Evolutionary conservation across 2,888 invertebrate species (phyloP).

Genomic region (Trilocha varians): DNA sequence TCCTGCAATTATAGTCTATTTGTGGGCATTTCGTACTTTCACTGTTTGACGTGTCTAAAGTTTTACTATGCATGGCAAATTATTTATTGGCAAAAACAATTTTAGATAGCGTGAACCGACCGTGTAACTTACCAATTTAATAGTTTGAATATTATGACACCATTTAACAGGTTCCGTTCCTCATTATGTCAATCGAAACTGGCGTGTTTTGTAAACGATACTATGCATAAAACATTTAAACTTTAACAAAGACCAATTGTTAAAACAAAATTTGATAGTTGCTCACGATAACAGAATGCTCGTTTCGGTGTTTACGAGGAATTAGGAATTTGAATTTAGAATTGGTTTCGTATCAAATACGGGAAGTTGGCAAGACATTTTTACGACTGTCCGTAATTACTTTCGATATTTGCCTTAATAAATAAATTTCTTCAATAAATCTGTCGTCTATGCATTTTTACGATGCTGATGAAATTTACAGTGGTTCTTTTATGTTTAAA

Average conservation of each 20-base stretch:
- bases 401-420: too few relatives aligned
- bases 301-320: too few relatives aligned
- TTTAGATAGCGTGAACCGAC: background rate
- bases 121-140: background rate
- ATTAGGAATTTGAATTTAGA: too few relatives aligned
- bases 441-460: too few relatives aligned
- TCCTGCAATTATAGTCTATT: background rate
- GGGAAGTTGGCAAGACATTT: too few relatives aligned
- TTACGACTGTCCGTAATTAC: too few relatives aligned
- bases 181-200: background rate
- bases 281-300: background rate
- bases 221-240: background rate
- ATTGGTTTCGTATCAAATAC: too few relatives aligned
- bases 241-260: background rate
- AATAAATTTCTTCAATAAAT: too few relatives aligned
- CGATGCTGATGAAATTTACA: too few relatives aligned
- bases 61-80: background rate
- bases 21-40: background rate
- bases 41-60: background rate
- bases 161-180: background rate
- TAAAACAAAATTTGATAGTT: background rate
- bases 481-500: too few relatives aligned
- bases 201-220: background rate
- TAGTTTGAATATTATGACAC: too few relatives aligned
- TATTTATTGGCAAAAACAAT: background rate